A percentile compares a stretch with the other conserved stretches of the same genome.
Conservation (phyloP, 2,113 vertebrate species). For the Sigmodon hispidus region DNA sequence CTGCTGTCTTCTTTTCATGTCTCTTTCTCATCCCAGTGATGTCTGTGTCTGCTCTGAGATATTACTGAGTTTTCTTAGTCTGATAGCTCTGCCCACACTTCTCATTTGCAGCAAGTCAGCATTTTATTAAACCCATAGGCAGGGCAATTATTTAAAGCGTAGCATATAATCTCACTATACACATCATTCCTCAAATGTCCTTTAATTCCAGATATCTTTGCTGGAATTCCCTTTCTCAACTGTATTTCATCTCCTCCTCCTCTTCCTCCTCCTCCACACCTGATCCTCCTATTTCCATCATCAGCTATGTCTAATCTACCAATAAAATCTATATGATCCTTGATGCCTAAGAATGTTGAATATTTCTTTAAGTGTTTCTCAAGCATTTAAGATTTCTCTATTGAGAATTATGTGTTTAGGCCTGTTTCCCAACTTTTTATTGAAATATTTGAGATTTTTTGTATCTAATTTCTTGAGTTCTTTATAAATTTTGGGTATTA, state of each 20-base stretch:
- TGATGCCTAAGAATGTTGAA: background rate
- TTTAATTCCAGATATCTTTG: background rate
- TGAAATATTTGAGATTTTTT: background rate
- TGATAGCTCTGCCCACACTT: too few relatives aligned
- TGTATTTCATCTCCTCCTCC: background rate
- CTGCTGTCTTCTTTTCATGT: too few relatives aligned
- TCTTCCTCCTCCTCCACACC: background rate
- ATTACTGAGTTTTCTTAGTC: too few relatives aligned
- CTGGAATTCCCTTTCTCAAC: background rate
- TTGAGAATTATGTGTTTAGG: background rate
- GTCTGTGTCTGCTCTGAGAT: too few relatives aligned
- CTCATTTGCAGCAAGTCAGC: too few relatives aligned
- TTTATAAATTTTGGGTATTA: background rate
- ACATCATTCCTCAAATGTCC: background rate
- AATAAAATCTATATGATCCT: background rate
- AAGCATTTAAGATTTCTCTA: rapidly evolving
- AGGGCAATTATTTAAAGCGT: too few relatives aligned
- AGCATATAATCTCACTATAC: too few relatives aligned
- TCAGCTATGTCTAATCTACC: background rate
- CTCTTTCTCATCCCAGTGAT: too few relatives aligned
- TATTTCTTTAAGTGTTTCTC: background rate
- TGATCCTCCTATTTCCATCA: background rate
- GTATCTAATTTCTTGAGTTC: background rate
- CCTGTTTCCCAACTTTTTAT: background rate
- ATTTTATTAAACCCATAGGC: too few relatives aligned